These are phyloP conservation scores for Siniperca scherzeri DNA, from an alignment of 2,797 vertebrate species.

Conservation along the genomic window DNA sequence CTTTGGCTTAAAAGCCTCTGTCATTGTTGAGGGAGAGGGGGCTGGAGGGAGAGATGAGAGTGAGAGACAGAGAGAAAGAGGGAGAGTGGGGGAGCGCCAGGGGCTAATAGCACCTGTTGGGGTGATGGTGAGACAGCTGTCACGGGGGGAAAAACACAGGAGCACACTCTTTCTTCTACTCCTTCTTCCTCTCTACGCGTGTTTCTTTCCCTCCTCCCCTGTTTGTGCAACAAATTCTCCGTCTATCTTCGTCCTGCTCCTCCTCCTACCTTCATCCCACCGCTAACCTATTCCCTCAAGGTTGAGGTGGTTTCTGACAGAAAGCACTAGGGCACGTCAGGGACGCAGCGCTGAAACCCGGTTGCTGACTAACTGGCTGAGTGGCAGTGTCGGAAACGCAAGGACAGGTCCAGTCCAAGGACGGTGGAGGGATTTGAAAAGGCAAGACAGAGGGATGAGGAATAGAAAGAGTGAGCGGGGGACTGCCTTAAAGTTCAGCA, in stretches of 20 bases:
- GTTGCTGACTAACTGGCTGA: constrained; percentile 52
- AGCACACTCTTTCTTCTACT: constrained; percentile 48
- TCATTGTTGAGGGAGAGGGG: constrained; percentile 88
- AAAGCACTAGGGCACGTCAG: constrained; percentile 49
- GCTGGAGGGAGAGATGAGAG: constrained; percentile 61
- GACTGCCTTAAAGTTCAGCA: constrained; percentile 46
- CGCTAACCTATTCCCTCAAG: constrained; percentile 43
- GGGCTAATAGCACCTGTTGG: constrained; percentile 94
- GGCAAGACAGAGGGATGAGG: constrained; percentile 13
- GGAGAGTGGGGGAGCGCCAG: constrained; percentile 62
- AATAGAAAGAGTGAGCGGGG: constrained; percentile 14
- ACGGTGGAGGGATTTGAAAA: constrained; percentile 14
- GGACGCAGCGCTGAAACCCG: constrained; percentile 1
- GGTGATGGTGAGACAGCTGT: constrained; percentile 92
- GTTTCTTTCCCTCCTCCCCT: constrained; percentile 27
- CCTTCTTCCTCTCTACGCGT: constrained; percentile 20
- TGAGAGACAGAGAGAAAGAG: constrained; percentile 58
- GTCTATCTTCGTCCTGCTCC: constrained; percentile 16
- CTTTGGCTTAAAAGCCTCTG: constrained; percentile 93
- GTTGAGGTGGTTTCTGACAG: constrained; percentile 43
- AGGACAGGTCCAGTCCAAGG: constrained; percentile 60
- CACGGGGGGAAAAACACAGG: constrained; percentile 62
- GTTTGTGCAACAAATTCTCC: constrained; percentile 39
- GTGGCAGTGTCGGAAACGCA: constrained; percentile 32
- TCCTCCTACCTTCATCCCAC: constrained; percentile 28